Conservation (phyloP, 2,797 vertebrate genomes). For the Artibeus jamaicensis region DNA sequence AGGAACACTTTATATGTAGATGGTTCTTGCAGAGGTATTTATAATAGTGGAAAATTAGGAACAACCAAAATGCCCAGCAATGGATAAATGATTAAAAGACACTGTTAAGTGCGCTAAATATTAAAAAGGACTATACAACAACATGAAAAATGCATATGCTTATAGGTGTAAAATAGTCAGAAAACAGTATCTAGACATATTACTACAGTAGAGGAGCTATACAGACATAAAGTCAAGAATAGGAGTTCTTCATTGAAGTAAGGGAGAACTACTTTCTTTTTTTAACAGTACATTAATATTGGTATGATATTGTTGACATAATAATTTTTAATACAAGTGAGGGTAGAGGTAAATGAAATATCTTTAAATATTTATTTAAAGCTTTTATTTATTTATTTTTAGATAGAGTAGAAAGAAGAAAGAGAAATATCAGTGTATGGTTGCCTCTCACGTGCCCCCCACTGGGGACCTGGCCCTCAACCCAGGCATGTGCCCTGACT, state of each 20-base stretch:
- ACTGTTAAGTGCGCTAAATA: background rate
- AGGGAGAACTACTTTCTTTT: background rate
- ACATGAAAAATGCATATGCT: background rate
- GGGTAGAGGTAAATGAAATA: background rate
- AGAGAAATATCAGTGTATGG: no score
- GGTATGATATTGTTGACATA: background rate
- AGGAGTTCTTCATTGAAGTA: background rate
- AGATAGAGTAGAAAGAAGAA: no score
- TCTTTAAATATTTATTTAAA: background rate
- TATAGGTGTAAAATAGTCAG: background rate
- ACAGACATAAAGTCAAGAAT: background rate
- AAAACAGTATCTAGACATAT: background rate
- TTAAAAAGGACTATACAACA: background rate
- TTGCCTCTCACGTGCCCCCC: no score
- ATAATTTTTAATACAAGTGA: background rate
- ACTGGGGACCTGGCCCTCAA: no score
- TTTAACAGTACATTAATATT: background rate
- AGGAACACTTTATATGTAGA: background rate
- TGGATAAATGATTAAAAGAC: background rate
- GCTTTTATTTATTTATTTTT: no score
- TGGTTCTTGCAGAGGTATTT: background rate
- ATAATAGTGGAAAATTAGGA: no score
- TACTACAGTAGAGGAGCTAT: background rate
- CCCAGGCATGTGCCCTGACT: no score
- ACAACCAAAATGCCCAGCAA: no score